Percentiles rank a stretch among this genome's conserved stretches.
phyloP scores from a whole-genome alignment of 2,797 vertebrate species.

The Aotus griseimembra region DNA sequence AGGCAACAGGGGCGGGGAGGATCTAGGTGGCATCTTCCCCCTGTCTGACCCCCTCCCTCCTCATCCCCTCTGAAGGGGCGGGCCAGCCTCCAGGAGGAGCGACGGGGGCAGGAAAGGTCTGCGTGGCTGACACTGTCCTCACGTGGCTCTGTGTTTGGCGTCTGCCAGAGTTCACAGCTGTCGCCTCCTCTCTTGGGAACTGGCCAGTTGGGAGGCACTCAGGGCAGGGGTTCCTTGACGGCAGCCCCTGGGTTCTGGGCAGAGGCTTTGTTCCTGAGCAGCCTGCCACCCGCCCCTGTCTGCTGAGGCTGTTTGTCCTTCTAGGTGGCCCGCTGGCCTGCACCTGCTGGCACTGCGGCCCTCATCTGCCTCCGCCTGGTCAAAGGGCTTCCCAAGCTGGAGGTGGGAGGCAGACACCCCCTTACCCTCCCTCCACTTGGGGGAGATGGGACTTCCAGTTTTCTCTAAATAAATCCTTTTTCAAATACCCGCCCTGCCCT shows the following conservation, averaged over 20 bases:
- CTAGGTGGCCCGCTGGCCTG: too few relatives aligned
- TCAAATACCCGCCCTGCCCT: background rate
- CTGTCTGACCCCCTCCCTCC: background rate
- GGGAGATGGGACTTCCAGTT: background rate
- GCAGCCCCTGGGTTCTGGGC: background rate
- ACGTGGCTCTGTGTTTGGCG: background rate
- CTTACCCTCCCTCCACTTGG: background rate
- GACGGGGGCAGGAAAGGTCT: too few relatives aligned
- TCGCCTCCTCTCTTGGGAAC: background rate
- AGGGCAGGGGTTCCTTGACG: too few relatives aligned
- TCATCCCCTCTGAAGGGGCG: background rate
- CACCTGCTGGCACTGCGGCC: background rate
- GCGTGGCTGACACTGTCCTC: rapidly evolving
- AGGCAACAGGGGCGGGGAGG: background rate
- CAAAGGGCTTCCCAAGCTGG: background rate
- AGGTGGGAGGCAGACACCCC: background rate
- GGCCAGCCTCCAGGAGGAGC: background rate
- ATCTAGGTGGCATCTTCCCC: background rate
- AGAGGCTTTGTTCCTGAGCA: background rate
- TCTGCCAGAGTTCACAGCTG: background rate
- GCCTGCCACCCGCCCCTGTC: background rate
- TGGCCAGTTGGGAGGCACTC: background rate
- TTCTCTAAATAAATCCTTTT: background rate
- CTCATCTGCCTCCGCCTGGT: background rate
- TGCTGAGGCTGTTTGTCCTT: too few relatives aligned